phyloP scores from a whole-genome alignment of 1,140 invertebrate genomes.

The Megathymus violae region DNA sequence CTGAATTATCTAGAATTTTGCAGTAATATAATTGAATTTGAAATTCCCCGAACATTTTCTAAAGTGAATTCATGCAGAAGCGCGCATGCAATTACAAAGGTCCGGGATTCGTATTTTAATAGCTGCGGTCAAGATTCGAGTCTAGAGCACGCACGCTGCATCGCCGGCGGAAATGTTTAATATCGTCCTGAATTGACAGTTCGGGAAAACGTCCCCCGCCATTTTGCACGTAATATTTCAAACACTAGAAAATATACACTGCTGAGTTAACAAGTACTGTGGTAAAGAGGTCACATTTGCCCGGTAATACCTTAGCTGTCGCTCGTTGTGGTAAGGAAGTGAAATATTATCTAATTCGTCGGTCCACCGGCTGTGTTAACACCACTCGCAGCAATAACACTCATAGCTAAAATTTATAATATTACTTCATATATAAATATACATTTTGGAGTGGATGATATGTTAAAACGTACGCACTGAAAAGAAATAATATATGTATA shows the following conservation, averaged over 20 bases:
- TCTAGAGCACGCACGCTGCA: background rate
- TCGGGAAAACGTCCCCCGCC: background rate
- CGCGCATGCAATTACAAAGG: constrained; percentile 17
- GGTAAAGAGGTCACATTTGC: too few relatives aligned
- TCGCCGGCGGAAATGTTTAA: background rate
- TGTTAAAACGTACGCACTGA: too few relatives aligned
- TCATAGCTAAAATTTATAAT: too few relatives aligned
- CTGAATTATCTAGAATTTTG: constrained; percentile 14
- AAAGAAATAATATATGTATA: too few relatives aligned
- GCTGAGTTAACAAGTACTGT: too few relatives aligned
- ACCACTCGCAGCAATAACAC: too few relatives aligned
- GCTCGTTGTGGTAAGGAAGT: too few relatives aligned
- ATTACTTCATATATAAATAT: too few relatives aligned
- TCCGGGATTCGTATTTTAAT: constrained; percentile 9
- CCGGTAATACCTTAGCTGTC: too few relatives aligned
- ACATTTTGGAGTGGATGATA: too few relatives aligned
- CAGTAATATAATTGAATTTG: constrained; percentile 13
- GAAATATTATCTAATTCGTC: too few relatives aligned
- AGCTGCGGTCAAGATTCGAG: constrained; percentile 18
- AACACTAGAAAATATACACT: background rate
- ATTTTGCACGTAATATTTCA: background rate
- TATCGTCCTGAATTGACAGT: background rate
- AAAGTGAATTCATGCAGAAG: constrained; percentile 11
- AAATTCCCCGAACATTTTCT: constrained; percentile 18
- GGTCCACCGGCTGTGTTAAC: too few relatives aligned